Conservation (phyloP, 2,888 invertebrate genomes). For the Heliconius aoede region DNA sequence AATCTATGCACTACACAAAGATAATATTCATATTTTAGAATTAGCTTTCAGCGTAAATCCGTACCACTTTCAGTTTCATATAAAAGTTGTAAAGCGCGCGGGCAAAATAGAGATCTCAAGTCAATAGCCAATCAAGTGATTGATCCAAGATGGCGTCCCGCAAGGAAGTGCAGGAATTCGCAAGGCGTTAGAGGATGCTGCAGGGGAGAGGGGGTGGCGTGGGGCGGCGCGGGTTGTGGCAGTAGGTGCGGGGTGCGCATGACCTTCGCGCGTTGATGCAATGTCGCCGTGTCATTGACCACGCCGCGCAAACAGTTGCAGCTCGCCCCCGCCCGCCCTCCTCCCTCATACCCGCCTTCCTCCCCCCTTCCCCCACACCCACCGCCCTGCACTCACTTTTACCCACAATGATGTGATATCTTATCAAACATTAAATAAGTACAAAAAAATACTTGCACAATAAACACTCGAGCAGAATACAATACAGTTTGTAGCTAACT, state of each 20-base stretch:
- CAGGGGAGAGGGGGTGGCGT: conserved; percentile 53
- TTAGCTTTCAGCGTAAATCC: conserved; percentile 26
- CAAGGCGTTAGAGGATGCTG: conserved; percentile 55
- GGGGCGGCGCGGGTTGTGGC: conserved; percentile 39
- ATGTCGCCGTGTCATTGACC: conserved; percentile 84
- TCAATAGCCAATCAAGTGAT: conserved; percentile 56
- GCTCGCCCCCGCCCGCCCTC: conserved; percentile 52
- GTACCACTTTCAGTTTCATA: conserved; percentile 29
- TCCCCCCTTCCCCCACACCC: conserved; percentile 47
- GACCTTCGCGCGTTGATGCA: conserved; percentile 82
- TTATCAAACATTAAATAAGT: conserved; percentile 28
- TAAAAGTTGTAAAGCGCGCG: conserved; percentile 24
- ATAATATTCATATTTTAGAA: background rate
- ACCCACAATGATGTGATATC: conserved; percentile 40
- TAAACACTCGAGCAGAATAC: background rate
- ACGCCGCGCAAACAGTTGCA: conserved; percentile 60
- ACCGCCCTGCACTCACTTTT: conserved; percentile 36
- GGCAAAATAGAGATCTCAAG: conserved; percentile 28
- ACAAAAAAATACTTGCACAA: conserved; percentile 21
- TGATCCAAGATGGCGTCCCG: conserved; percentile 75
- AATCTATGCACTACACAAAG: background rate
- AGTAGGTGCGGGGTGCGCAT: conserved; percentile 57
- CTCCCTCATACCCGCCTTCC: conserved; percentile 46
- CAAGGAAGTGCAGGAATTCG: conserved; percentile 71
- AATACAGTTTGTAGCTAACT: conserved; percentile 25